A percentile compares a stretch with the other conserved stretches of the same genome.
phyloP scores from a whole-genome alignment of 2,797 vertebrate genomes.

The Squalus acanthias region DNA sequence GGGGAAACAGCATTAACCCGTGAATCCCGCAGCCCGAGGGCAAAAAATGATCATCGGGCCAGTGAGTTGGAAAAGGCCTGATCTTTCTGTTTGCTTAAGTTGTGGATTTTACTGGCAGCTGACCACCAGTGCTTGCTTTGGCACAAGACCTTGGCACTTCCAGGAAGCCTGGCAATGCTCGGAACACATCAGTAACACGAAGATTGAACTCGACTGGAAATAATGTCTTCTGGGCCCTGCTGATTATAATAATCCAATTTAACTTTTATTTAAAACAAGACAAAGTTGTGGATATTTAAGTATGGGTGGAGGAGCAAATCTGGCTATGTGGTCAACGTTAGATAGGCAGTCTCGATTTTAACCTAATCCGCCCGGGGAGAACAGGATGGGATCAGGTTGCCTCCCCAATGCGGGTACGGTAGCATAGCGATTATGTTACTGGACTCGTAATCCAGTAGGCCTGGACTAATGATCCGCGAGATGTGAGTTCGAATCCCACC shows the following conservation, averaged over 20 bases:
- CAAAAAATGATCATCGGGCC: not conserved
- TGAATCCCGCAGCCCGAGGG: not conserved
- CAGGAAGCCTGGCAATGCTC: too few relatives aligned
- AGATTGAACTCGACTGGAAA: not conserved
- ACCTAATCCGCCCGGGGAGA: too few relatives aligned
- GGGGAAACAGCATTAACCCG: not conserved
- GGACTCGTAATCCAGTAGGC: too few relatives aligned
- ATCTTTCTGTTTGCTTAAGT: not conserved
- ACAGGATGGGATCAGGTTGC: too few relatives aligned
- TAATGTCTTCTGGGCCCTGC: not conserved
- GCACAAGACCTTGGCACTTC: not conserved
- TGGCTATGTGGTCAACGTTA: not conserved
- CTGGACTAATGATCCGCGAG: too few relatives aligned
- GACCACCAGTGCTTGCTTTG: not conserved
- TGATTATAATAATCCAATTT: not conserved
- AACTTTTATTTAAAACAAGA: not conserved
- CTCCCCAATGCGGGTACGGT: too few relatives aligned
- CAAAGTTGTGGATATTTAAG: not conserved
- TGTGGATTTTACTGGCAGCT: not conserved
- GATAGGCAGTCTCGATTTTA: too few relatives aligned
- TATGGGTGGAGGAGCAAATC: not conserved
- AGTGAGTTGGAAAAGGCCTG: not conserved
- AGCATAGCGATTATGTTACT: too few relatives aligned
- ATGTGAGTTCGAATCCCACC: too few relatives aligned
- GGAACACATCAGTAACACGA: not conserved